These are phyloP conservation scores for Clarias batrachus DNA, from an alignment of 2,113 vertebrate species.

Conservation along the genomic window DNA sequence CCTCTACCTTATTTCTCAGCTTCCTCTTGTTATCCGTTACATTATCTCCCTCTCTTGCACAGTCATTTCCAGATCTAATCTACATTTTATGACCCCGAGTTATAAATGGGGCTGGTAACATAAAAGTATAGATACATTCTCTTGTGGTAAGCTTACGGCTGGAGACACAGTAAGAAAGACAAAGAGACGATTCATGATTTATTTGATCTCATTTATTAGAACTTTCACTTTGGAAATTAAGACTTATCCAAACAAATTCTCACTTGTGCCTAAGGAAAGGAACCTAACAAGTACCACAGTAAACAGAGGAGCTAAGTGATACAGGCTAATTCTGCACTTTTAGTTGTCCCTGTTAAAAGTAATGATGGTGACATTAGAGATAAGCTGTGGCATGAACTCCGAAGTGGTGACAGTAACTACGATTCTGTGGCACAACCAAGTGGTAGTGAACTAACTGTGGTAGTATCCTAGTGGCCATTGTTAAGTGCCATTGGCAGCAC, in stretches of 20 bases:
- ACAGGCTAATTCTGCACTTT: background rate
- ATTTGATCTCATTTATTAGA: background rate
- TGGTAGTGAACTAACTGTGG: too few species aligned
- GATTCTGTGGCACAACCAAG: too few species aligned
- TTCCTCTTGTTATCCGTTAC: background rate
- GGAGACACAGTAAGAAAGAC: background rate
- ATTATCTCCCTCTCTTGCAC: slow-evolving; percentile 1
- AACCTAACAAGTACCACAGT: background rate
- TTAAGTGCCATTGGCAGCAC: too few species aligned
- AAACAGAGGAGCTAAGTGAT: background rate
- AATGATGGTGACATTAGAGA: background rate
- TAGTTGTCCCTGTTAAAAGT: background rate
- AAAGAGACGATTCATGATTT: background rate
- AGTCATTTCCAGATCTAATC: slow-evolving; percentile 2
- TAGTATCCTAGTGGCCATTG: too few species aligned
- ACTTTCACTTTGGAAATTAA: background rate
- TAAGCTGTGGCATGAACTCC: background rate
- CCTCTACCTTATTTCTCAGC: background rate
- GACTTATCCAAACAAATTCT: background rate
- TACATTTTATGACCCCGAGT: slow-evolving; percentile 15
- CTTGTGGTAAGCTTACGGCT: background rate
- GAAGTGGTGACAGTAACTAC: background rate
- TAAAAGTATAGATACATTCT: background rate
- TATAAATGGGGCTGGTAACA: background rate
- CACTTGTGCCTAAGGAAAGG: background rate